phyloP scores from a whole-genome alignment of 1,140 invertebrate genomes.

The Sweltsa coloradensis region DNA sequence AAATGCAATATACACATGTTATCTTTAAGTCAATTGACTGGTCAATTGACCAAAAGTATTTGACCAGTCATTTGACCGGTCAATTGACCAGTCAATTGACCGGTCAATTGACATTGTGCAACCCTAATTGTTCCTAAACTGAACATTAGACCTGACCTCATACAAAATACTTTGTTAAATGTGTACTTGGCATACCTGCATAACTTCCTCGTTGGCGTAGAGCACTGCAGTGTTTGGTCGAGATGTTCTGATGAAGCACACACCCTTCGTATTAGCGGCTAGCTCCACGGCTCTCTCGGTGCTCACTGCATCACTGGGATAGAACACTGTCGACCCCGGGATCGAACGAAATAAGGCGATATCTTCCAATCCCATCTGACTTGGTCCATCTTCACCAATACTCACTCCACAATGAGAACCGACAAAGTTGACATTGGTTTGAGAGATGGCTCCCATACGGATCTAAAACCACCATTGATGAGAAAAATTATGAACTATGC shows the following conservation, averaged over 20 bases:
- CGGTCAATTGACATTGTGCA: too few relatives aligned
- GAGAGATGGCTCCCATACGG: conserved; percentile 97
- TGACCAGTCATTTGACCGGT: too few relatives aligned
- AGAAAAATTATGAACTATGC: too few relatives aligned
- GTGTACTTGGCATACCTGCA: conserved; percentile 47
- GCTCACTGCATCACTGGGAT: conserved; percentile 92
- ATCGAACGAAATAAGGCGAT: conserved; percentile 89
- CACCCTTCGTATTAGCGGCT: conserved; percentile 89
- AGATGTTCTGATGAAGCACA: conserved; percentile 93
- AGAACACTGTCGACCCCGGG: conserved; percentile 87
- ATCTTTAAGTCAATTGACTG: too few relatives aligned
- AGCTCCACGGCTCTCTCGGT: conserved; percentile 87
- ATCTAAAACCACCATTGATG: conserved; percentile 61
- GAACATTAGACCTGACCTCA: too few relatives aligned
- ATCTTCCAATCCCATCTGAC: conserved; percentile 98
- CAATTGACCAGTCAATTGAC: too few relatives aligned
- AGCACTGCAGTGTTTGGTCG: conserved; percentile 80
- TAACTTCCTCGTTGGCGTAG: conserved; percentile 76
- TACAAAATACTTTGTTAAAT: too few relatives aligned
- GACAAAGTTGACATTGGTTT: conserved; percentile 93
- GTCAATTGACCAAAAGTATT: too few relatives aligned
- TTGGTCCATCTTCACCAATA: conserved; percentile 96
- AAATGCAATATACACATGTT: too few relatives aligned
- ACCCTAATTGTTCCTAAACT: too few relatives aligned
- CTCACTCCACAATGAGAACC: conserved; percentile 94